Conservation (phyloP, 2,888 invertebrate genomes). For the Eremobia ochroleuca region DNA sequence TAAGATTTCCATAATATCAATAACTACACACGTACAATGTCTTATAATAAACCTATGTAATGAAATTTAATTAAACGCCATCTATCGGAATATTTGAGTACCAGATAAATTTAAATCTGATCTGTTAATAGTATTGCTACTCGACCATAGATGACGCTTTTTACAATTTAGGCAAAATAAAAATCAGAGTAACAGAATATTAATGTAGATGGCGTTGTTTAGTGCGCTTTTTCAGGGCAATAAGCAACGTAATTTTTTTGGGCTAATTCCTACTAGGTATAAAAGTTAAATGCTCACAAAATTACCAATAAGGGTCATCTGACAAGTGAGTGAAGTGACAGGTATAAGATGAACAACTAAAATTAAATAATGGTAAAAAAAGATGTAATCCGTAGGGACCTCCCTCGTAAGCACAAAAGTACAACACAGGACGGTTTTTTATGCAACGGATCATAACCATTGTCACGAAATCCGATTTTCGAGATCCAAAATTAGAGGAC, state of each 20-base stretch:
- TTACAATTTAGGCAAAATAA: accelerated
- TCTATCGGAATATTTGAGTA: background rate
- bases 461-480: constrained; percentile 68
- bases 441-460: constrained; percentile 54
- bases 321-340: background rate
- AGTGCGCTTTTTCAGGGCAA: background rate
- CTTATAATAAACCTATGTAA: background rate
- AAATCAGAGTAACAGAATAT: background rate
- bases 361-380: constrained; percentile 3
- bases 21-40: no score
- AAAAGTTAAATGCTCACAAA: background rate
- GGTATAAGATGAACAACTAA: background rate
- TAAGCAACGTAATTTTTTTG: background rate
- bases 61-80: constrained; percentile 6
- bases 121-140: constrained; percentile 42
- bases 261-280: background rate
- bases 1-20: background rate
- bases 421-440: constrained; percentile 18
- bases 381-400: background rate
- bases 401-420: constrained; percentile 5
- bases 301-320: background rate
- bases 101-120: background rate
- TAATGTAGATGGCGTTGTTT: constrained; percentile 39
- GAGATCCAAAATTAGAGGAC: constrained; percentile 71
- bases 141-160: constrained; percentile 61